Conservation (phyloP, 1,140 invertebrate genomes). For the Macrosteles quadrilineatus region DNA sequence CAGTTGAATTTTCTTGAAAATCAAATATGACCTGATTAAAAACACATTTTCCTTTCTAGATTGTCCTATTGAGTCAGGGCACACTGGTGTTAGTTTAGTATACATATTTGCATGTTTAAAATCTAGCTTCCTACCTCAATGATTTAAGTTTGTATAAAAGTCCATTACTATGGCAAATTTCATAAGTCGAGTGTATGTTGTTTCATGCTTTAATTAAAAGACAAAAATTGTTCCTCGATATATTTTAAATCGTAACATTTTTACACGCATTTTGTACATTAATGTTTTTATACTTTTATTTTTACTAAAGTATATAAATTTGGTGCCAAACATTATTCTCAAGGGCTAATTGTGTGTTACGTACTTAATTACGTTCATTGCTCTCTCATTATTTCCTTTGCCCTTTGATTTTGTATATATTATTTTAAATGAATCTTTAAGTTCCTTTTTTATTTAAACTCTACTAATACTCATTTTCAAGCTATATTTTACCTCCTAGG, state of each 20-base stretch:
- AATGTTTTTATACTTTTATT: background rate
- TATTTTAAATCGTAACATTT: background rate
- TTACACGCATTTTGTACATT: background rate
- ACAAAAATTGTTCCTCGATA: constrained; percentile 5
- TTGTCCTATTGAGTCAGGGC: too few relatives aligned
- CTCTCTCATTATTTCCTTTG: background rate
- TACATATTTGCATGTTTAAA: too few relatives aligned
- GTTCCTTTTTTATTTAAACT: background rate
- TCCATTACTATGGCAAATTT: too few relatives aligned
- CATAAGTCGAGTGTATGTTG: background rate
- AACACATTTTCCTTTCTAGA: too few relatives aligned
- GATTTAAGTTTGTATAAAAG: too few relatives aligned
- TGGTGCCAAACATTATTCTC: background rate
- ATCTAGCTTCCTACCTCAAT: too few relatives aligned
- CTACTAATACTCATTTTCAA: background rate
- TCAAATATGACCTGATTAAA: too few relatives aligned
- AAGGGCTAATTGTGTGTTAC: background rate
- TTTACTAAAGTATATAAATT: background rate
- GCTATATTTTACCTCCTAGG: background rate
- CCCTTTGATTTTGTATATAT: background rate
- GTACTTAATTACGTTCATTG: background rate
- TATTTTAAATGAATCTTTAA: background rate
- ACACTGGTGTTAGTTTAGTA: too few relatives aligned
- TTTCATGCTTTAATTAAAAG: constrained; percentile 4
- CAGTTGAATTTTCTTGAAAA: too few relatives aligned